These are phyloP conservation scores for Sylvicola fuscatus DNA, from an alignment of 2,888 invertebrate genomes.

Conservation along the genomic window DNA sequence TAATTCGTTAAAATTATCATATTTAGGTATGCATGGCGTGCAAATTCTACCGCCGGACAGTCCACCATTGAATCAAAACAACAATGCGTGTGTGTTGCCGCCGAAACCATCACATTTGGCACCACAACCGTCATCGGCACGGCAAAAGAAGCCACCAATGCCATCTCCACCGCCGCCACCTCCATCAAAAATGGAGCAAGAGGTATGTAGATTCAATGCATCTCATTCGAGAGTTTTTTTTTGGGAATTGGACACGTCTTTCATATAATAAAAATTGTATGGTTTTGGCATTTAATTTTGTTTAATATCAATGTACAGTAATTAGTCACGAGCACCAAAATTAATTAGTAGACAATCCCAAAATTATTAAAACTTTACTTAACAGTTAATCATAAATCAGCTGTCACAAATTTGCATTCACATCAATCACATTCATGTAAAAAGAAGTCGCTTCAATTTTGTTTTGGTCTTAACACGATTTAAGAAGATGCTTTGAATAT, in stretches of 20 bases:
- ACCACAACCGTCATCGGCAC: slow-evolving; percentile 26
- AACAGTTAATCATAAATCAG: too few relatives aligned
- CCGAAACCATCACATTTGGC: slow-evolving; percentile 26
- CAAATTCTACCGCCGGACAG: slow-evolving; percentile 31
- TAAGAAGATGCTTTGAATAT: background rate
- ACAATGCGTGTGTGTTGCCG: background rate
- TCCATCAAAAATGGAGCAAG: slow-evolving; percentile 32
- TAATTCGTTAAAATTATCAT: background rate
- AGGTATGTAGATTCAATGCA: slow-evolving; percentile 25
- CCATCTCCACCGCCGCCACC: slow-evolving; percentile 23
- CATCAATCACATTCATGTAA: too few relatives aligned
- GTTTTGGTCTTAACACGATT: too few relatives aligned
- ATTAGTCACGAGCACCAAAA: too few relatives aligned
- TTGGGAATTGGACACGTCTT: slow-evolving; percentile 1
- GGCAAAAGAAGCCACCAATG: slow-evolving; percentile 29
- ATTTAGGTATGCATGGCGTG: slow-evolving; percentile 21
- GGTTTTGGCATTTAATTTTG: background rate
- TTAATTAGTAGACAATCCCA: background rate
- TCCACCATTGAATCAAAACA: slow-evolving; percentile 13
- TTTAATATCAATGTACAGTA: background rate
- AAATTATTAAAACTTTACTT: background rate
- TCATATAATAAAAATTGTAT: background rate
- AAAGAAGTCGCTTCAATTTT: too few relatives aligned
- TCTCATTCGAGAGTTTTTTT: background rate
- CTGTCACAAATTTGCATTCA: too few relatives aligned